Conservation (phyloP, 2,888 invertebrate genomes). For the Diabrotica balteata region DNA sequence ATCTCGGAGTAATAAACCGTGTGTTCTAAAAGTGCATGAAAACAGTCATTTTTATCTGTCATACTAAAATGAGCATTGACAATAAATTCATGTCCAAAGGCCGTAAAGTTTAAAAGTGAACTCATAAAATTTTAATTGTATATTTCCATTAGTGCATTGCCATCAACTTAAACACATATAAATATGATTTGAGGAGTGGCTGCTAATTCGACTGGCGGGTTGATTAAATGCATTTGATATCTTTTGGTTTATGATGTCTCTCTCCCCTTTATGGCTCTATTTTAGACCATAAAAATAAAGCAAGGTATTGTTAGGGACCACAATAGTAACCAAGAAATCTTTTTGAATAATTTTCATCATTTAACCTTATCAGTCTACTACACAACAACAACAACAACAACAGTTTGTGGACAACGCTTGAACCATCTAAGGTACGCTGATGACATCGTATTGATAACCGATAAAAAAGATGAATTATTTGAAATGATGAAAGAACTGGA, state of each 20-base stretch:
- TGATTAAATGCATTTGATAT: background rate
- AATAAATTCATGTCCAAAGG: slow-evolving; percentile 38
- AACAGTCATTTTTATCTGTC: slow-evolving; percentile 39
- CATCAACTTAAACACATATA: slow-evolving; percentile 33
- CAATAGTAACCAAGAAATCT: too few relatives aligned
- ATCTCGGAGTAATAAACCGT: slow-evolving; percentile 31
- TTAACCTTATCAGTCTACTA: too few relatives aligned
- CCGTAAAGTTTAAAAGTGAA: slow-evolving; percentile 39
- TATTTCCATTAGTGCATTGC: slow-evolving; percentile 42
- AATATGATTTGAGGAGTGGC: slow-evolving; percentile 23
- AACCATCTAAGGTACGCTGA: too few relatives aligned
- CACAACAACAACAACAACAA: too few relatives aligned
- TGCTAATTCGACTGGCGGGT: background rate
- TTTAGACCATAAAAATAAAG: too few relatives aligned
- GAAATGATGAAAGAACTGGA: too few relatives aligned
- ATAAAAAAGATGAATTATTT: too few relatives aligned
- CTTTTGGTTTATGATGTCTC: background rate
- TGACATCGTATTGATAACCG: too few relatives aligned
- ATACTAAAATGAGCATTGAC: slow-evolving; percentile 39
- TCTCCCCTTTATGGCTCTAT: too few relatives aligned
- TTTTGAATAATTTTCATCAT: too few relatives aligned
- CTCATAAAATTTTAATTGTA: slow-evolving; percentile 42
- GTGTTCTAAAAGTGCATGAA: slow-evolving; percentile 35
- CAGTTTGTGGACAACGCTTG: too few relatives aligned
- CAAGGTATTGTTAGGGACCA: too few relatives aligned